phyloP scores from a whole-genome alignment of 2,113 vertebrate species.

The Natator depressus region DNA sequence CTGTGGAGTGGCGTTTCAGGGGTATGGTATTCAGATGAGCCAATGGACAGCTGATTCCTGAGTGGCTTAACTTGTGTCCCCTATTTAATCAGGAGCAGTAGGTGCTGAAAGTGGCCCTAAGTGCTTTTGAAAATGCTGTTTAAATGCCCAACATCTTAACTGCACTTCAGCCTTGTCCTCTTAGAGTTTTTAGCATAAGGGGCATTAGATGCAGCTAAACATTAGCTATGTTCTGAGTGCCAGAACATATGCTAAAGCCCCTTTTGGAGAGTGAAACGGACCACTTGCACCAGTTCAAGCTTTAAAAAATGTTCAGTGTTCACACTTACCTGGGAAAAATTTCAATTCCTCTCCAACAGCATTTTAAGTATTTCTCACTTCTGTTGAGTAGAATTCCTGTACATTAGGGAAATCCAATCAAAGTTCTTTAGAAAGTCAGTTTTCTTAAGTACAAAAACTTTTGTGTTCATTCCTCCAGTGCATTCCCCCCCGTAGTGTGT shows the following conservation, averaged over 20 bases:
- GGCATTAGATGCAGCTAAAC: background rate
- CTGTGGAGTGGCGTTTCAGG: background rate
- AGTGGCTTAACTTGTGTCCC: background rate
- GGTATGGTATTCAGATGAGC: background rate
- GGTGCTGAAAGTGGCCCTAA: background rate
- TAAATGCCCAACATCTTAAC: background rate
- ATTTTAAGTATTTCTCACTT: background rate
- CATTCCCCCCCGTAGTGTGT: fast-evolving
- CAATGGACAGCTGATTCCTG: background rate
- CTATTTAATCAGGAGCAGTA: background rate
- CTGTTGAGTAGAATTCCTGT: background rate
- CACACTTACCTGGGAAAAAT: background rate
- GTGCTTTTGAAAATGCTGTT: background rate
- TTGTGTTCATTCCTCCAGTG: background rate
- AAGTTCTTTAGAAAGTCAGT: background rate
- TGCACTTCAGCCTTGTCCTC: background rate
- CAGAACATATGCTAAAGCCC: background rate
- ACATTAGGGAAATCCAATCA: background rate
- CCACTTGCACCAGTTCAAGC: background rate
- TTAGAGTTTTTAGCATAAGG: background rate
- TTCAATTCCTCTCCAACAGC: fast-evolving
- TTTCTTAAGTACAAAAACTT: background rate
- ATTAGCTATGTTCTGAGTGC: background rate
- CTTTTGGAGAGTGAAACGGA: background rate
- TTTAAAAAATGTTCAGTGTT: background rate